phyloP scores from a whole-genome alignment of 2,113 vertebrate genomes.

The Hassar affinis region DNA sequence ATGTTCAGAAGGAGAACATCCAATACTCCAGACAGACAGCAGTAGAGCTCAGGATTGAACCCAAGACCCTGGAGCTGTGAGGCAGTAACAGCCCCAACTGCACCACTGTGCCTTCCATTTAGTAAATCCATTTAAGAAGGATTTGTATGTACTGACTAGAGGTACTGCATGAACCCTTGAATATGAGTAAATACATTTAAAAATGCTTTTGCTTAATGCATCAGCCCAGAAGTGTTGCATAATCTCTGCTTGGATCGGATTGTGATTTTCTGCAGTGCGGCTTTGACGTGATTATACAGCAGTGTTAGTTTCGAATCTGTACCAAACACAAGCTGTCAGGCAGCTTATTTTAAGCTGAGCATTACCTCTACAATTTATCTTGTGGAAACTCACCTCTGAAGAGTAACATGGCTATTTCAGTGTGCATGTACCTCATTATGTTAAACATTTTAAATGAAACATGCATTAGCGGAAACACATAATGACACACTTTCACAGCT shows the following conservation, averaged over 20 bases:
- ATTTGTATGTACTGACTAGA: not conserved
- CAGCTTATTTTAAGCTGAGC: not conserved
- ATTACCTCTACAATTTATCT: not conserved
- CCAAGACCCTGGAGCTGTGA: not conserved
- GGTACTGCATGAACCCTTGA: not conserved
- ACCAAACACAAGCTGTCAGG: conserved; percentile 6
- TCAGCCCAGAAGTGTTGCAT: not conserved
- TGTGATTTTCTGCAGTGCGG: not conserved
- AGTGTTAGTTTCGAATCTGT: not conserved
- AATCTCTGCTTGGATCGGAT: not conserved
- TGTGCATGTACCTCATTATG: not conserved
- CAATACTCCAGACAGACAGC: not conserved
- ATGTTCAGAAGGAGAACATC: not conserved
- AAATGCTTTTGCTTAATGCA: not conserved
- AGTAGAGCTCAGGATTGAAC: not conserved
- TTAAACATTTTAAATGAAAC: not conserved
- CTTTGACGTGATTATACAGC: not conserved
- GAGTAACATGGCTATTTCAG: not conserved
- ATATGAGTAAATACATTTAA: conserved; percentile 3
- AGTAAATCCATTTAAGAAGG: not conserved
- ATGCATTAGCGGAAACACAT: not conserved
- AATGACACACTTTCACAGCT: not conserved
- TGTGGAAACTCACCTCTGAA: not conserved
- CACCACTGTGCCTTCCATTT: not conserved
- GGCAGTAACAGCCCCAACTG: not conserved